Base-by-base conservation (phyloP, 2,888 invertebrate species). In the Rutpela maculata region DNA sequence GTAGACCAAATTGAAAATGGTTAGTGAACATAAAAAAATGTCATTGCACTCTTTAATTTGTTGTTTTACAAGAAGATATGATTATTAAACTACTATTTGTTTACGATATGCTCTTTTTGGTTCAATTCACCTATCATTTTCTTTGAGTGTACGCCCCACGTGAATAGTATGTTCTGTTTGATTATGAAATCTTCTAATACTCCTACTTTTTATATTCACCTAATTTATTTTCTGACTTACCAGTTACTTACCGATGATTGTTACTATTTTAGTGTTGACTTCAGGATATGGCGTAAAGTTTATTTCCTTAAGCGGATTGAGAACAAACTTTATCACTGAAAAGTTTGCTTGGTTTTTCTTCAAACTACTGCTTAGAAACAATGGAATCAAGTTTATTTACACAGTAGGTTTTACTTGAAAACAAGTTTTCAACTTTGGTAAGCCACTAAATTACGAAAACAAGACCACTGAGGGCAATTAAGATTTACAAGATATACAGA, bases 401-500 rank as follows among this genome's bases (percentile, higher is more conserved):
- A 59, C 62, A 56, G 56, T 57, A 55, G 60, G 68, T 50, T 74
- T 75, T 69, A 55, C 63, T 75, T 59, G 68, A 63, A 65, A 59
- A 69, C 57, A 59, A 69, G 59, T 59, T 69, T 57, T 35, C 66
- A 57, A 76, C 73, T 73, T 69, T 69, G 59, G 59, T 69, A 62
- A 69, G 50, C 57, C 77, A 74, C 65, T 77, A 77, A 74, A 77
- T 74, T 75, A 69, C 77, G 38, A 56, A 57, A 69, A 77, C 65
- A 69, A 65, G 77, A 74, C 77, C 77, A 59, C 55, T 17, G 60
- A 67, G 76, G 68, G 72, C 68, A 76, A 76, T 76, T 55, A 26
- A 73, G 76, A 73, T 76, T 76, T 68, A 76, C 68, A 73, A 75
- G 75, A 75, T 75, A 65, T 65, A 57, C 35, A n/a, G 70, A 63